Base-by-base conservation (phyloP, 2,113 vertebrate species). In the Pica pica region DNA sequence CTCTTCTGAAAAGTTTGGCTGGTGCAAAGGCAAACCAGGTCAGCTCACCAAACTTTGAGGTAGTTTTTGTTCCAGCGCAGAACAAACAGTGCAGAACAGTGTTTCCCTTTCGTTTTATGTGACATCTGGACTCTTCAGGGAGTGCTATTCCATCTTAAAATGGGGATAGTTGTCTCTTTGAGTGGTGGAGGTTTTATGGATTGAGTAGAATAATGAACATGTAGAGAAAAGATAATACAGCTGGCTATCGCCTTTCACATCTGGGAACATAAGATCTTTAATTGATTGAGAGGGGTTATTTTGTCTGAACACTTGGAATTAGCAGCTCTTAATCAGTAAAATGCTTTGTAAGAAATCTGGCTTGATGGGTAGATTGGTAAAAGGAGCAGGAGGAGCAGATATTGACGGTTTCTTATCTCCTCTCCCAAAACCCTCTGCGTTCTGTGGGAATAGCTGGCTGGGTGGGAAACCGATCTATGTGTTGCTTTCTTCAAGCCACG, bases 291-390 rank as follows among this genome's bases (percentile, higher is more conserved):
- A 23, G 52, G 30, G 10, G 16, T 50, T 83, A 41, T 80, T 83
- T 85, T 92, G 42, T 68, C 55, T 26, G 6, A 88, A 74, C 47
- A 17, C 52, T 90, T 86, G 85, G 68, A 93, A 44, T 93, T 93
- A 96, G 79, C 67, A 88, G 67, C 85, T 94, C 41, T 84, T 84
- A 73, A 73, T 89, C 81, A 76, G 70, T 83, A 37, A 88, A 90
- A 77, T 5, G 19, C 59, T 76, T 89, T 23, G 49, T 88, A 61
- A 93, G 75, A 77, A 77, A 61, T 65, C 74, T 83, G 50, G 18
- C 81, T 76, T 52, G 27, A 44, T 70, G 79, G 33, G 28, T 77
- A 12, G 63, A 41, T 67, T 19, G n/a, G 73, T 55, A 56, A 80
- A 84, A 93, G 56, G 84, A 92, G 12, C 16, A 73, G 44, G 35